These are phyloP conservation scores for Heliocidaris tuberculata DNA, from an alignment of 35 echinoderm and acorn worm genomes.

Conservation along the genomic window DNA sequence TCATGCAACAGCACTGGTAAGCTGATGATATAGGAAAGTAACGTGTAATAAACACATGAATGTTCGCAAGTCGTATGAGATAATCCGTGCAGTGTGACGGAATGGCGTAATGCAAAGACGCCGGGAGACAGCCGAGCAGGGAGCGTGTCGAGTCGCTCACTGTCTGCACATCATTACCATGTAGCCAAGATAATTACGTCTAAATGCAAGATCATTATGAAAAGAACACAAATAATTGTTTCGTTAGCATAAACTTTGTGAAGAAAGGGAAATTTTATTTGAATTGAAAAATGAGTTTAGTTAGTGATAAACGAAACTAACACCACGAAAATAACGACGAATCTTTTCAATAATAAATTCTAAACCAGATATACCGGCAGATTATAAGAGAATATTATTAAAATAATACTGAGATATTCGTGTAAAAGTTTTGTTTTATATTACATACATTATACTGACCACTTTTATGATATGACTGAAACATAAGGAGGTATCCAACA, in stretches of 20 bases:
- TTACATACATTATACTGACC: too few relatives aligned
- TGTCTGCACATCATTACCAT: background rate
- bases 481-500: too few relatives aligned
- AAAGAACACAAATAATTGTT: background rate
- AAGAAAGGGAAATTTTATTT: background rate
- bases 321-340: too few relatives aligned
- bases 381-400: too few relatives aligned
- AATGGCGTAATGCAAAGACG: background rate
- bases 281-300: background rate
- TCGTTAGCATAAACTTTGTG: background rate
- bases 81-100: background rate
- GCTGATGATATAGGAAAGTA: background rate
- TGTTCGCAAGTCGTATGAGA: background rate
- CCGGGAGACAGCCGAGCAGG: background rate
- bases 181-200: background rate
- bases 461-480: too few relatives aligned
- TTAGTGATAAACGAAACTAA: background rate
- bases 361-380: too few relatives aligned
- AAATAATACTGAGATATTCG: too few relatives aligned
- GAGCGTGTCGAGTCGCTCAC: background rate
- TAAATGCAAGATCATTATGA: background rate
- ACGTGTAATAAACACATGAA: background rate
- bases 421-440: too few relatives aligned
- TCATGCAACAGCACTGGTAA: conserved; percentile 50
- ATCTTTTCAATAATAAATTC: too few relatives aligned